Base-by-base conservation (phyloP, 1,140 invertebrate species). In the Apis cerana region DNA sequence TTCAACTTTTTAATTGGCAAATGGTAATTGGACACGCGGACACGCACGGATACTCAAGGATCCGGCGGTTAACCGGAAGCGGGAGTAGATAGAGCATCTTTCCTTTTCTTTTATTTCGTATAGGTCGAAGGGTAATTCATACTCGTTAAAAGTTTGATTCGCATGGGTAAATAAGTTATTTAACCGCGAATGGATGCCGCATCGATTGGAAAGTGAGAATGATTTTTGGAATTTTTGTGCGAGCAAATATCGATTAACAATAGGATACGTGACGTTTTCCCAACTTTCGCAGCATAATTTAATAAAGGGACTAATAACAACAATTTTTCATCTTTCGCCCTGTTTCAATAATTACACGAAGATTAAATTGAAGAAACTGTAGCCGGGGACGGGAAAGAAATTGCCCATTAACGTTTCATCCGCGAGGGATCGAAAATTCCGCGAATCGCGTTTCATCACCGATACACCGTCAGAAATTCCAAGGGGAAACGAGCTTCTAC, bases 1-100 rank as follows among this genome's bases (percentile, higher is more conserved):
- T 84, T 52, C 52, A 89, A 89, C 79, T 89, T 89, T 43, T 89
- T 89, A 89, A 89, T 89, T 89, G 88, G 88, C 80, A 75, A 89
- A 88, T 88, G 75, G 85, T 89, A 89, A 89, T 89, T 89, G 83
- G 83, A 80, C 80, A 77, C 78, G 54, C 83, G 85, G 83, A 89
- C 82, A 87, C 75, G 82, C 69, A 64, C 67, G 43, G 33, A 33
- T 2, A 62, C 65, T 43, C 70, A 33, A 65, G 71, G 10, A 82
- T 82, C 74, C 69, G 52, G 56, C 11, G 33, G 21, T 27, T n/a
- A 2, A 4, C 59, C n/a, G 71, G 33, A 67, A 67, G 11, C 23
- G 52, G 48, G 1, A 52, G 15, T 27, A 62, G 80, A 62, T 77
- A 76, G 50, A 52, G 15, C 65, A 11, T 50, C 59, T 43, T 54